These are phyloP conservation scores for Solea solea DNA, from an alignment of 2,113 vertebrate genomes.

Conservation along the genomic window DNA sequence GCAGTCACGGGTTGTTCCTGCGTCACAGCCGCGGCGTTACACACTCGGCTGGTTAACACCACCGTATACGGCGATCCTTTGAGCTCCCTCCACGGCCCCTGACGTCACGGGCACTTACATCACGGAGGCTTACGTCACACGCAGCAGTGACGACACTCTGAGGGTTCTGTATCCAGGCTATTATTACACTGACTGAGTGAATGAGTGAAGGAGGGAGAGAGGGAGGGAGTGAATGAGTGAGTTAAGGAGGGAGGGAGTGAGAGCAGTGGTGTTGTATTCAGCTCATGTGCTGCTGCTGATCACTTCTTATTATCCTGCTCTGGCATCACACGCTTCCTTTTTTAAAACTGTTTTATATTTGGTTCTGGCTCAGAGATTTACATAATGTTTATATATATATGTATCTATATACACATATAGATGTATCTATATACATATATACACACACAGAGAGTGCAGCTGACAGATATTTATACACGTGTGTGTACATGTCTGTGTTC, in stretches of 20 bases:
- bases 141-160: slow-evolving; percentile 64
- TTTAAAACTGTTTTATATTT: slow-evolving; percentile 63
- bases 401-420: slow-evolving; percentile 2
- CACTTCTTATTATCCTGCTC: slow-evolving; percentile 38
- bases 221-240: not conserved
- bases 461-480: slow-evolving; percentile 3
- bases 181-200: slow-evolving; percentile 31
- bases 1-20: slow-evolving; percentile 67
- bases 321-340: slow-evolving; percentile 32
- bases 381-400: not conserved
- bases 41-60: slow-evolving; percentile 47
- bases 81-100: slow-evolving; percentile 39
- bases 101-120: slow-evolving; percentile 61
- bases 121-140: slow-evolving; percentile 54
- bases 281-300: slow-evolving; percentile 35
- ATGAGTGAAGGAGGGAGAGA: slow-evolving; percentile 18
- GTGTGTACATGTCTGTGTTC: too few species aligned
- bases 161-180: slow-evolving; percentile 53
- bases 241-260: not conserved
- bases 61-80: slow-evolving; percentile 77
- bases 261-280: slow-evolving; percentile 11
- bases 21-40: slow-evolving; percentile 57
- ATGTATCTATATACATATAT: slow-evolving; percentile 5
- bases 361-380: slow-evolving; percentile 52
- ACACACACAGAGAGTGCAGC: not conserved